Conservation (phyloP, 2,888 invertebrate species). For the Dysmachus trigonus region DNA sequence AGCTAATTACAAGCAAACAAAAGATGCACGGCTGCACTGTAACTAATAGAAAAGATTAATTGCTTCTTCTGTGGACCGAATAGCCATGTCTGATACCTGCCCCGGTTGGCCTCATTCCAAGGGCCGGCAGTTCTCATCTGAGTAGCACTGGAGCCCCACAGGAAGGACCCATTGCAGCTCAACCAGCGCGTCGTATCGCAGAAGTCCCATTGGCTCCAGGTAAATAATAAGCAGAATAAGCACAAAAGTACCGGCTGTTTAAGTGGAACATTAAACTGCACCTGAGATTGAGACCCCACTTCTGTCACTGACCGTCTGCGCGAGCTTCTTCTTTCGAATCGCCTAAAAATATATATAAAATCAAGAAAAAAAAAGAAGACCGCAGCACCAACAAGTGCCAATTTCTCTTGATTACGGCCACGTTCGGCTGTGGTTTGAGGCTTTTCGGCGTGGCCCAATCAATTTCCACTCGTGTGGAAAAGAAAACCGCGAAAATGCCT, state of each 20-base stretch:
- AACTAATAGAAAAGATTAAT: neutral
- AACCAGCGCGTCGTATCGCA: neutral
- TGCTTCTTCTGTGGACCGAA: neutral
- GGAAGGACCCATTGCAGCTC: neutral
- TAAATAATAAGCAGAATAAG: neutral
- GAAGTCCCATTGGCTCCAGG: neutral
- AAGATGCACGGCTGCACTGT: neutral
- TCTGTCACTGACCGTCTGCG: neutral
- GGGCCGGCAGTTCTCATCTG: neutral
- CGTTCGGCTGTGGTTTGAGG: neutral
- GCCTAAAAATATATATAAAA: neutral
- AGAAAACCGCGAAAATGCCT: neutral
- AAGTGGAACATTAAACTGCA: slow-evolving; percentile 23
- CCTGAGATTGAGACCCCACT: neutral
- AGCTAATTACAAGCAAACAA: neutral
- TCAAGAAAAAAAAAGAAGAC: neutral
- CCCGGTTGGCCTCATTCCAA: neutral
- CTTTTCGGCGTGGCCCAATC: neutral
- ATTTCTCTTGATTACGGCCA: neutral
- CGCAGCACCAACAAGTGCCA: neutral
- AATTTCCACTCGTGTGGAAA: neutral
- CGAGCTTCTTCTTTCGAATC: neutral
- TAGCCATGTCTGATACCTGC: neutral
- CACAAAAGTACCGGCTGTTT: neutral
- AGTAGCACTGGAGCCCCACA: neutral